A percentile compares a stretch with the other conserved stretches of the same genome.
phyloP scores from a whole-genome alignment of 2,888 invertebrate genomes.

The Prenolepis imparis region DNA sequence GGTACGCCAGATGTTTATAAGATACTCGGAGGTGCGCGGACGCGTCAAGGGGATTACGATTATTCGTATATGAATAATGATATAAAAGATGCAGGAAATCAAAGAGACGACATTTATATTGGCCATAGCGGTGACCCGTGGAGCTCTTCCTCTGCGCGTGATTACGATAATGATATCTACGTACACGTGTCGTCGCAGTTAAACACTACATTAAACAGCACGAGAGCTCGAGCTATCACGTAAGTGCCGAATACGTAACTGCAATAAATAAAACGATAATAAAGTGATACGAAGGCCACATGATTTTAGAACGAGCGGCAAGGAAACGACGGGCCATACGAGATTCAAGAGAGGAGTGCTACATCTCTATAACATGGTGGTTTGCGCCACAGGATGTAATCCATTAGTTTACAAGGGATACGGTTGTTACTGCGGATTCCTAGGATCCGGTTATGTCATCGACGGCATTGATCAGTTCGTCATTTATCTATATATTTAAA shows the following conservation, averaged over 20 bases:
- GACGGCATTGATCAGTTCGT: slow-evolving; percentile 93
- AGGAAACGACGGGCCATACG: slow-evolving; percentile 57
- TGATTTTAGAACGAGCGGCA: slow-evolving; percentile 44
- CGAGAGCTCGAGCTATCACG: slow-evolving; percentile 5
- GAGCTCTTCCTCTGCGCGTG: slow-evolving; percentile 66
- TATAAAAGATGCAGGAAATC: slow-evolving; percentile 58
- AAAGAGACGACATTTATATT: slow-evolving; percentile 72
- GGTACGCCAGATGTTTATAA: slow-evolving; percentile 48
- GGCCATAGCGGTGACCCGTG: slow-evolving; percentile 79
- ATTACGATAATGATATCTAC: slow-evolving; percentile 47
- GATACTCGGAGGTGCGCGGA: slow-evolving; percentile 44
- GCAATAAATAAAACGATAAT: neutral
- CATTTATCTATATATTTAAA: neutral
- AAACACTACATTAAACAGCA: slow-evolving; percentile 62
- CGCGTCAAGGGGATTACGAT: slow-evolving; percentile 43
- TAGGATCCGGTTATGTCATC: slow-evolving; percentile 92
- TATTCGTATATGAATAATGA: slow-evolving; percentile 44
- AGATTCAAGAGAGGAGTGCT: slow-evolving; percentile 92
- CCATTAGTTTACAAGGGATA: slow-evolving; percentile 95
- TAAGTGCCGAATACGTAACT: neutral
- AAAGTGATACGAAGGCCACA: neutral
- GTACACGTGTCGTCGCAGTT: slow-evolving; percentile 15
- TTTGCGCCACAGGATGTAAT: slow-evolving; percentile 94
- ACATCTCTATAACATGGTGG: slow-evolving; percentile 94
- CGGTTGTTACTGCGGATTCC: slow-evolving; percentile 96